These are phyloP conservation scores for Geopemphigus sp. DNA, from an alignment of 1,140 invertebrate species.

Conservation along the genomic window DNA sequence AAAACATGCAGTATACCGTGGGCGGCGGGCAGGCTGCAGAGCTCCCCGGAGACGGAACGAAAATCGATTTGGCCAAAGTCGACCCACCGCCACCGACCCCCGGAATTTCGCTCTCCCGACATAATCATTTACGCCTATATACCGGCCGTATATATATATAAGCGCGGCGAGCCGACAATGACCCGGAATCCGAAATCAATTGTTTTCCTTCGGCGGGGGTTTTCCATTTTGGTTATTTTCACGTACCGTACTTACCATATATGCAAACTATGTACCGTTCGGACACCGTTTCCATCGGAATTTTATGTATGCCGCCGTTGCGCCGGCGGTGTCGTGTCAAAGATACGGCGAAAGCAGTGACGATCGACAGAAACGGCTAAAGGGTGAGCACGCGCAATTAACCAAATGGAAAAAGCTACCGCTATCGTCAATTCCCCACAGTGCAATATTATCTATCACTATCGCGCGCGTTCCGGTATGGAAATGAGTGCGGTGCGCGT, in stretches of 20 bases:
- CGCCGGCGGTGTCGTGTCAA: constrained; percentile 3
- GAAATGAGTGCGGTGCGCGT: no score
- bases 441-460: constrained; percentile 48
- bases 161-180: neutral
- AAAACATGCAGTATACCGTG: constrained; percentile 25
- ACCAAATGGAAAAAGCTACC: constrained; percentile 37
- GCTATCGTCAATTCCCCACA: constrained; percentile 29
- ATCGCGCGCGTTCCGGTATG: constrained; percentile 30
- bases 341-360: neutral
- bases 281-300: neutral
- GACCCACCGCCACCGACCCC: neutral
- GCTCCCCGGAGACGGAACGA: constrained; percentile 29
- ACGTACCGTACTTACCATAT: neutral
- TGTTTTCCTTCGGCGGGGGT: constrained; percentile 8
- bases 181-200: constrained; percentile 38
- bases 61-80: constrained; percentile 42
- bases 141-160: neutral
- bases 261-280: neutral
- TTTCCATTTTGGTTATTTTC: neutral
- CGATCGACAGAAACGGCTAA: constrained; percentile 22
- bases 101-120: constrained; percentile 17
- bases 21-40: neutral
- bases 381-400: constrained; percentile 42
- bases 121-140: constrained; percentile 27
- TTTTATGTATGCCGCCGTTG: constrained; percentile 7